Evolutionary conservation across 2,113 vertebrate genomes (phyloP).

Genomic region (Catharus bicknelli): DNA sequence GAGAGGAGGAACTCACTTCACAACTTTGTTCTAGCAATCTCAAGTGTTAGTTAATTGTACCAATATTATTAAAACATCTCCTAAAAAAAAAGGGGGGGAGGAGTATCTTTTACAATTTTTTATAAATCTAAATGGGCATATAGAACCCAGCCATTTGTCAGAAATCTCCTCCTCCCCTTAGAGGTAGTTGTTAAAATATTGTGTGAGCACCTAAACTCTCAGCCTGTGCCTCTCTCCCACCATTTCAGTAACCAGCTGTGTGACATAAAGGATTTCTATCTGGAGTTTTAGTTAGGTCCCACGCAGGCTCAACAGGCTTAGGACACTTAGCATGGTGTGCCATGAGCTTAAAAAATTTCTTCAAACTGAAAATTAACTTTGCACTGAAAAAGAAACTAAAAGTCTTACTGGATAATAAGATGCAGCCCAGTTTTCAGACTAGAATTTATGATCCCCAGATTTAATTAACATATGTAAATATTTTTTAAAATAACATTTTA

Average conservation of each 20-base stretch:
- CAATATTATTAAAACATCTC: background rate
- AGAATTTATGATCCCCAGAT: slow-evolving; percentile 38
- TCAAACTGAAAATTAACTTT: slow-evolving; percentile 1
- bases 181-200: background rate
- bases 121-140: background rate
- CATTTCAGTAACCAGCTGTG: background rate
- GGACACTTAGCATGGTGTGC: background rate
- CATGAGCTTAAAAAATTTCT: background rate
- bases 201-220: background rate
- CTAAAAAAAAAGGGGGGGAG: too few relatives aligned
- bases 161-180: background rate
- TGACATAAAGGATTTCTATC: background rate
- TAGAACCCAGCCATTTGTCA: background rate
- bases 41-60: background rate
- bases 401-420: slow-evolving; percentile 12
- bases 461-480: slow-evolving; percentile 68
- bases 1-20: background rate
- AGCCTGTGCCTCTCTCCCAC: background rate
- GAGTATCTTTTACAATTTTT: background rate
- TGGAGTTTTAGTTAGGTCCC: background rate
- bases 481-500: slow-evolving; percentile 43
- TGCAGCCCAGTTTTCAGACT: background rate
- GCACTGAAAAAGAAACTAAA: background rate
- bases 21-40: background rate
- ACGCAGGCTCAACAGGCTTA: background rate